These are phyloP conservation scores for Drosophila suzukii DNA, from an alignment of 1,140 invertebrate genomes.

Conservation along the genomic window DNA sequence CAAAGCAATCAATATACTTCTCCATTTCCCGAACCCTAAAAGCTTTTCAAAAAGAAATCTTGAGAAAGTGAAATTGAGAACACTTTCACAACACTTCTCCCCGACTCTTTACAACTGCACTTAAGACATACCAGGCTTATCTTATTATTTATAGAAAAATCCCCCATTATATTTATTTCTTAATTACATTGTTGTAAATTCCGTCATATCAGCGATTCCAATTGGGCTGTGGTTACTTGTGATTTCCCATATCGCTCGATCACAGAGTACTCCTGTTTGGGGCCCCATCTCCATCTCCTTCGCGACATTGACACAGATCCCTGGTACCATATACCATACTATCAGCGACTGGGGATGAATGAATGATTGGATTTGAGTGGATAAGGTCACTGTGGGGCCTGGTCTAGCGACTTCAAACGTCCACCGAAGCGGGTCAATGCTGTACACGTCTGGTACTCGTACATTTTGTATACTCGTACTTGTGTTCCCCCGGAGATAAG, in stretches of 20 bases:
- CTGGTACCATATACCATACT: not conserved
- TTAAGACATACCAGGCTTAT: constrained; percentile 3
- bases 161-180: not conserved
- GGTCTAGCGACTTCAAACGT: constrained; percentile 35
- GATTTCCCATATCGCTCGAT: not conserved
- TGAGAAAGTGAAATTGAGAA: constrained; percentile 5
- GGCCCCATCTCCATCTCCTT: not conserved
- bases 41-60: constrained; percentile 7
- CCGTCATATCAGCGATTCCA: not conserved
- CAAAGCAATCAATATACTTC: not conserved
- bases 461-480: too few relatives aligned
- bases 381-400: not conserved
- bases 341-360: constrained; percentile 4
- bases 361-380: constrained; percentile 4
- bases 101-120: constrained; percentile 4
- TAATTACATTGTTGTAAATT: not conserved
- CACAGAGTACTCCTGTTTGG: constrained; percentile 1
- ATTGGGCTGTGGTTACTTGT: not conserved
- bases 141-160: constrained; percentile 7
- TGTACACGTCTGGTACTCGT: constrained; percentile 12
- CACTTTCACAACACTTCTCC: constrained; percentile 4
- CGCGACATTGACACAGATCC: constrained; percentile 12
- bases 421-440: constrained; percentile 37
- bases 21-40: not conserved
- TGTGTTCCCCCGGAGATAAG: constrained; percentile 44